Evolutionary conservation across 2,888 invertebrate species (phyloP).

Genomic region (Nesidiocoris tenuis): DNA sequence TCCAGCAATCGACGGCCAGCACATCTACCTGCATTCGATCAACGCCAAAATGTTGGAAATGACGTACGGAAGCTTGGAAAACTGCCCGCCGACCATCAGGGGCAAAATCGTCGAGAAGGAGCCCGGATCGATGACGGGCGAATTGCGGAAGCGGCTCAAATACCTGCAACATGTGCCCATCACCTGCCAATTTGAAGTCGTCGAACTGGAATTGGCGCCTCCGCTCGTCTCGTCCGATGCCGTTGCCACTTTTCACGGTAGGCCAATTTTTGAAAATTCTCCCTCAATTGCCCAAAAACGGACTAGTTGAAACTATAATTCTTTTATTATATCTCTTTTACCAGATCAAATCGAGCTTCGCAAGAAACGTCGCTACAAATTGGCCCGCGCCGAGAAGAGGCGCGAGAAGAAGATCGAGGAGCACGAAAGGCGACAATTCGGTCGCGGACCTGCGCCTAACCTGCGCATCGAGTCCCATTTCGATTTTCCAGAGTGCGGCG

Average conservation of each 20-base stretch:
- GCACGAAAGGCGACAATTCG: slow-evolving; percentile 70
- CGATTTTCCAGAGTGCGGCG: slow-evolving; percentile 61
- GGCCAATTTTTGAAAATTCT: too few species aligned
- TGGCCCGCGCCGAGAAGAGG: slow-evolving; percentile 74
- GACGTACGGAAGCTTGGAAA: slow-evolving; percentile 78
- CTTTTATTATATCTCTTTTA: too few species aligned
- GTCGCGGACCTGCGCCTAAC: slow-evolving; percentile 61
- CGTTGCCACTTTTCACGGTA: slow-evolving; percentile 69
- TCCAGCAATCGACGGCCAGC: slow-evolving; percentile 84
- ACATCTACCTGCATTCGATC: slow-evolving; percentile 85
- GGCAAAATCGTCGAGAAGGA: slow-evolving; percentile 87
- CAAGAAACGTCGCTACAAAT: slow-evolving; percentile 66
- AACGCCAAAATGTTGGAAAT: slow-evolving; percentile 86
- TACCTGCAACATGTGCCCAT: slow-evolving; percentile 85
- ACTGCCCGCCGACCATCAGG: slow-evolving; percentile 70
- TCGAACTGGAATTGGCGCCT: slow-evolving; percentile 77
- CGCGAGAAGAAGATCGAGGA: slow-evolving; percentile 74
- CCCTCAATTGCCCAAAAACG: too few species aligned
- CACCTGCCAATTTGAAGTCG: slow-evolving; percentile 85
- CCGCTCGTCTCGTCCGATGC: slow-evolving; percentile 71
- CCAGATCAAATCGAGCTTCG: slow-evolving; percentile 73
- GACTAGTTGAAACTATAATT: too few species aligned
- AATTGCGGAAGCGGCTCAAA: slow-evolving; percentile 70
- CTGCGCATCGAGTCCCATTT: slow-evolving; percentile 66
- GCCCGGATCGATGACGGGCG: slow-evolving; percentile 79